Base-by-base conservation (phyloP, 53 echinoderm and acorn worm genomes). In the Paelopatides confundens region DNA sequence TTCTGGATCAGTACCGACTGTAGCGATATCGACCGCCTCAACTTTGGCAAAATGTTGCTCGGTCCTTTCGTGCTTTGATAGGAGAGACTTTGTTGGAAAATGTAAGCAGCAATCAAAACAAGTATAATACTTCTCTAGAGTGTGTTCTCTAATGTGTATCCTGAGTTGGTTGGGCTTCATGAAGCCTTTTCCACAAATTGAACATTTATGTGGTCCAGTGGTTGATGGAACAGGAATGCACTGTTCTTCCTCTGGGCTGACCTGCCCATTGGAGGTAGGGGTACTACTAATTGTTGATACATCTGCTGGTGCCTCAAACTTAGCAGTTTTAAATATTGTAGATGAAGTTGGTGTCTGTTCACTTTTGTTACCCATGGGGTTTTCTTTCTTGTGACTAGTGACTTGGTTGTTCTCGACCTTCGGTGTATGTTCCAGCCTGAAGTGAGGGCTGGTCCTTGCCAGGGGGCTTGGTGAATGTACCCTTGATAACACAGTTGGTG, bases 81-180 rank as follows among this genome's bases (percentile, higher is more conserved):
- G 76, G 53, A 94, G 69, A 71, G 77, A 89, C 87, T 91, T 90
- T 5, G 91, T 96, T 23, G 91, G 87, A 69, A 94, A 95, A 82
- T 87, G 90, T 71, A 94, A 76, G 32, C 82, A 33, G 48, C 99
- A 99, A 65, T 99, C 95, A 47, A 94, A 90, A 54, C 95, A 98
- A 14, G 89, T 90, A 77, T 90, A 98, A 26, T 94, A 82, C 28
- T 88, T 78, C 49, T 98, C 98, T 35, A 90, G 86, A 13, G 85
- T 86, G 68, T 98, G 95, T 27, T 92, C 90, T 64, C 99, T 81
- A 88, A 90, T 94, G 36, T 99, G 99, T 38, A 99, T 99, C 21
- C 99, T 88, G 64, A 99, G 94, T 86, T 99, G 99, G 69, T 94
- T 99, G 2, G 95, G 95, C 82, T 99, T 99, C 89, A 92, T 90